Percentiles rank a stretch among this genome's conserved stretches.
Evolutionary conservation across 2,113 vertebrate species (phyloP).

Genomic region (Ceuthmochares aereus): DNA sequence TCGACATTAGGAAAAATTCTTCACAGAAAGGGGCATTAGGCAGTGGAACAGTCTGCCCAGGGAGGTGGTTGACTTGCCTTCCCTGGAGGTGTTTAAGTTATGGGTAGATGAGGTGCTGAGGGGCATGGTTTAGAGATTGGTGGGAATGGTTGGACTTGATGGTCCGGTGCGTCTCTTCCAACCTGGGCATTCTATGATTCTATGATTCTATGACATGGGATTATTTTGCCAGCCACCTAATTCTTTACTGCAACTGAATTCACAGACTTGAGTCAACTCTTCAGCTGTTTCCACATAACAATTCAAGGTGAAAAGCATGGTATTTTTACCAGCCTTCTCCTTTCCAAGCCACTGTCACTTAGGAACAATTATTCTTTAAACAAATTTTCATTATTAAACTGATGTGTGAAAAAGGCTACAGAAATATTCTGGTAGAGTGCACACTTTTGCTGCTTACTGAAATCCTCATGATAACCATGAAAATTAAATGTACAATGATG

Average conservation of each 20-base stretch:
- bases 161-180: no score
- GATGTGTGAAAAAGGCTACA: neutral
- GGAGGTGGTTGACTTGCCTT: no score
- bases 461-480: neutral
- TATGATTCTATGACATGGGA: no score
- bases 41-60: no score
- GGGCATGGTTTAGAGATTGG: no score
- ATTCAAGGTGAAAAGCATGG: neutral
- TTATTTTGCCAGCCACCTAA: neutral
- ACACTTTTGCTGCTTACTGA: neutral
- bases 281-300: neutral
- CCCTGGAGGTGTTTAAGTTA: no score
- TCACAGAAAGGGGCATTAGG: no score
- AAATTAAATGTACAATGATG: neutral
- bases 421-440: neutral
- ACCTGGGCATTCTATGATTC: no score
- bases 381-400: neutral
- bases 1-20: no score
- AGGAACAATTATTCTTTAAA: neutral
- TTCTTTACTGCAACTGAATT: neutral
- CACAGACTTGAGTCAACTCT: neutral
- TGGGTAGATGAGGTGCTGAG: no score
- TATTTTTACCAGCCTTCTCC: neutral
- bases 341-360: neutral
- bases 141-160: no score